A percentile compares a stretch with the other conserved stretches of the same genome.
Conservation (phyloP, 2,888 invertebrate species). For the Luperina nickerlii region DNA sequence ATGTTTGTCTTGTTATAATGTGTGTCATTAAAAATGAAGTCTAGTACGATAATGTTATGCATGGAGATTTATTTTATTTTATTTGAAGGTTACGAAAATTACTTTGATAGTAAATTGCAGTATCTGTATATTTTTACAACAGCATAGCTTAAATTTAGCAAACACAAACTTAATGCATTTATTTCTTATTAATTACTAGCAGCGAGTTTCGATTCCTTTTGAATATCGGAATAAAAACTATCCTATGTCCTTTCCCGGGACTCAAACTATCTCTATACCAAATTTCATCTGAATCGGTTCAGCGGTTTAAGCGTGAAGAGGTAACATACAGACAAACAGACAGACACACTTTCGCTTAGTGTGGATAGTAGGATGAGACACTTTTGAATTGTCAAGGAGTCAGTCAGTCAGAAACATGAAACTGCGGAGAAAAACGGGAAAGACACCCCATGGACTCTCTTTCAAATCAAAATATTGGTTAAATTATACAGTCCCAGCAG, state of each 20-base stretch:
- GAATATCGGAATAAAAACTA: no score
- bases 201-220: no score
- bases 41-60: background rate
- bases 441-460: background rate
- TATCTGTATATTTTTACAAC: background rate
- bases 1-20: constrained; percentile 24
- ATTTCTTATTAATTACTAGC: background rate
- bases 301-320: no score
- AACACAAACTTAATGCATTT: background rate
- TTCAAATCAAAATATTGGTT: background rate
- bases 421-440: background rate
- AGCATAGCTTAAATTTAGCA: background rate
- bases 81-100: background rate
- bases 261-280: no score
- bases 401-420: background rate
- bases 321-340: no score
- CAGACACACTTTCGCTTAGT: no score
- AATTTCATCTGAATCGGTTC: no score
- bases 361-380: background rate
- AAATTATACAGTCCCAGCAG: background rate
- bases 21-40: constrained; percentile 43
- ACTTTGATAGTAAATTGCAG: background rate
- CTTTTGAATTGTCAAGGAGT: background rate
- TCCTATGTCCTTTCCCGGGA: no score
- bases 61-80: background rate